Conservation (phyloP, 2,113 vertebrate genomes). For the Sardina pilchardus region DNA sequence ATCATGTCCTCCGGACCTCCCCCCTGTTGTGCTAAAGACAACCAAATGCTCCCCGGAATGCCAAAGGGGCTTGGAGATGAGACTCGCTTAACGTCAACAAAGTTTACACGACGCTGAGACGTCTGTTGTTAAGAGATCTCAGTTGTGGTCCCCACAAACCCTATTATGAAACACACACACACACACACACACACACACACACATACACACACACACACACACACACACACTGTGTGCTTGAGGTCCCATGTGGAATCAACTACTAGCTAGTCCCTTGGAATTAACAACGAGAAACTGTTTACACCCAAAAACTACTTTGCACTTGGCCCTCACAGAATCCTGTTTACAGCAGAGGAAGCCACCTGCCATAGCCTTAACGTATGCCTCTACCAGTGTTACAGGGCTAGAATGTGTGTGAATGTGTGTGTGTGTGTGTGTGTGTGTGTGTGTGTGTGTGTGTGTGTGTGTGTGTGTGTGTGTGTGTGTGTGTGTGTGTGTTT, state of each 20-base stretch:
- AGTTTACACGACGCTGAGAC: background rate
- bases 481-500: conserved; percentile 28
- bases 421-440: conserved; percentile 35
- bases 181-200: too few species aligned
- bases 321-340: conserved; percentile 39
- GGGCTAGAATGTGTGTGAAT: conserved; percentile 46
- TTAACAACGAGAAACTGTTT: background rate
- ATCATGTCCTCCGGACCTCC: background rate
- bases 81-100: background rate
- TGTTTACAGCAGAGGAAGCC: conserved; percentile 47
- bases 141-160: background rate
- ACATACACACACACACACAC: too few species aligned
- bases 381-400: conserved; percentile 47
- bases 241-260: background rate
- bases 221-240: background rate
- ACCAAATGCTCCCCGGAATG: conserved; percentile 30
- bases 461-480: conserved; percentile 19
- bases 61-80: conserved; percentile 38
- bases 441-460: conserved; percentile 23
- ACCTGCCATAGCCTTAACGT: conserved; percentile 52
- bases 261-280: conserved; percentile 3
- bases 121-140: background rate
- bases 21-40: conserved; percentile 34
- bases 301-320: conserved; percentile 36
- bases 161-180: background rate